phyloP scores from a whole-genome alignment of 2,888 invertebrate species.

The Eilema sororculum region DNA sequence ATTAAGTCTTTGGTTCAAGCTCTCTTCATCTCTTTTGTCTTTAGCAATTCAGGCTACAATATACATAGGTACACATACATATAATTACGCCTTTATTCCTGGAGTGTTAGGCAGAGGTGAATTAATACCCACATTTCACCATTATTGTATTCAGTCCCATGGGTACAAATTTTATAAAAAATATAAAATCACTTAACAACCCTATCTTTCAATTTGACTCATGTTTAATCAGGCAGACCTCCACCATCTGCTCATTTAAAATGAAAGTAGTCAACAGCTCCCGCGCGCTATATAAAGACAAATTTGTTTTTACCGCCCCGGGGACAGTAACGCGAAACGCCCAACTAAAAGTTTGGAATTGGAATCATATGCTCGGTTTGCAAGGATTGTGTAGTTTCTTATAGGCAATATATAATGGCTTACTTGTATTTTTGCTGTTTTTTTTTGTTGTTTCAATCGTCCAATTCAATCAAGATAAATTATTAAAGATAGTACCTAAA shows the following conservation, averaged over 20 bases:
- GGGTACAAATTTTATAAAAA: no score
- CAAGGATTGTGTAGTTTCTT: background rate
- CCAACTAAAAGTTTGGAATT: conserved; percentile 23
- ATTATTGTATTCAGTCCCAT: no score
- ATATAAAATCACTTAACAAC: conserved; percentile 20
- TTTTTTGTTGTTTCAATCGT: background rate
- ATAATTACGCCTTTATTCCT: no score
- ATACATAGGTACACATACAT: no score
- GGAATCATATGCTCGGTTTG: conserved; percentile 24
- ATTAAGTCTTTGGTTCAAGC: background rate
- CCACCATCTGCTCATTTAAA: conserved; percentile 31
- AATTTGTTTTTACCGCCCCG: conserved; percentile 36
- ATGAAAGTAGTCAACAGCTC: conserved; percentile 27
- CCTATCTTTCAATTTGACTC: conserved; percentile 24
- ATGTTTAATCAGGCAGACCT: conserved; percentile 25
- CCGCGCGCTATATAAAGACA: conserved; percentile 28
- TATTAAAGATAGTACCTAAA: background rate
- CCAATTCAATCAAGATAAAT: background rate
- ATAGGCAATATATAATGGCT: background rate
- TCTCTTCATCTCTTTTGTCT: background rate
- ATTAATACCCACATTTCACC: no score
- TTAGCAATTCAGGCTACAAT: conserved; percentile 5
- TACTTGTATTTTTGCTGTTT: background rate
- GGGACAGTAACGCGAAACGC: conserved; percentile 23
- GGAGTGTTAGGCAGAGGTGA: no score